These are phyloP conservation scores for Rhizoglyphus robini DNA, from an alignment of 1,140 invertebrate species.

Conservation along the genomic window DNA sequence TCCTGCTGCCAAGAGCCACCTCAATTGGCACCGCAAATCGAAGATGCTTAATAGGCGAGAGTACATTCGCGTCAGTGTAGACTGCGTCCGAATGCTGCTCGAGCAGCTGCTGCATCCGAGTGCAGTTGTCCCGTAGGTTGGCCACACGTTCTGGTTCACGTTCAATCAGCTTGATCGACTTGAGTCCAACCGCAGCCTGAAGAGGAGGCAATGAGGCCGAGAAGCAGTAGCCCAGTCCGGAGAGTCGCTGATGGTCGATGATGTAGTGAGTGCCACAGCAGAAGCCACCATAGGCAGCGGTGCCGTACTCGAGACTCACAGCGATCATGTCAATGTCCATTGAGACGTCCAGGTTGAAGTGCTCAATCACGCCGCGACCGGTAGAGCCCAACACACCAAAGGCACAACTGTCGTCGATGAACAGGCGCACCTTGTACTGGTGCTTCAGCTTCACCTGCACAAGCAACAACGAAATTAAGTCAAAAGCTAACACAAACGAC, in stretches of 20 bases:
- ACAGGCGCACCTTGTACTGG: conserved; percentile 78
- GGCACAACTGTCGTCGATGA: conserved; percentile 83
- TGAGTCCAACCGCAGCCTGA: conserved; percentile 66
- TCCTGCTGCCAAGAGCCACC: conserved; percentile 18
- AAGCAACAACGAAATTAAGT: too few species aligned
- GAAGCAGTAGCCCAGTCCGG: conserved; percentile 75
- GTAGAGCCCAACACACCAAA: conserved; percentile 73
- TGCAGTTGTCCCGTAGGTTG: conserved; percentile 26
- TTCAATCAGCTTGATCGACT: conserved; percentile 58
- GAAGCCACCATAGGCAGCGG: conserved; percentile 85
- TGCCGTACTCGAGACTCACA: conserved; percentile 69
- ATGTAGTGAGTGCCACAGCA: conserved; percentile 84
- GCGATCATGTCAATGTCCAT: conserved; percentile 83
- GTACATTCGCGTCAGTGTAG: conserved; percentile 43
- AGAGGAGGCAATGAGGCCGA: conserved; percentile 89
- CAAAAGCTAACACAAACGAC: too few species aligned
- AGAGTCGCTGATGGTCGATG: conserved; percentile 72
- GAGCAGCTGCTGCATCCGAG: conserved; percentile 28
- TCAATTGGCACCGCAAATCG: conserved; percentile 43
- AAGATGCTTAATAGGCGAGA: conserved; percentile 67
- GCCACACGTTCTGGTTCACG: conserved; percentile 38
- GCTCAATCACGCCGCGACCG: conserved; percentile 77
- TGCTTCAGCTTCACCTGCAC: too few species aligned
- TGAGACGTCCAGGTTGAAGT: conserved; percentile 49
- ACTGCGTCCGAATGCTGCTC: conserved; percentile 25